Percentiles rank a stretch among this genome's conserved stretches.
Conservation (phyloP, 2,797 vertebrate genomes). For the Synanceia verrucosa region DNA sequence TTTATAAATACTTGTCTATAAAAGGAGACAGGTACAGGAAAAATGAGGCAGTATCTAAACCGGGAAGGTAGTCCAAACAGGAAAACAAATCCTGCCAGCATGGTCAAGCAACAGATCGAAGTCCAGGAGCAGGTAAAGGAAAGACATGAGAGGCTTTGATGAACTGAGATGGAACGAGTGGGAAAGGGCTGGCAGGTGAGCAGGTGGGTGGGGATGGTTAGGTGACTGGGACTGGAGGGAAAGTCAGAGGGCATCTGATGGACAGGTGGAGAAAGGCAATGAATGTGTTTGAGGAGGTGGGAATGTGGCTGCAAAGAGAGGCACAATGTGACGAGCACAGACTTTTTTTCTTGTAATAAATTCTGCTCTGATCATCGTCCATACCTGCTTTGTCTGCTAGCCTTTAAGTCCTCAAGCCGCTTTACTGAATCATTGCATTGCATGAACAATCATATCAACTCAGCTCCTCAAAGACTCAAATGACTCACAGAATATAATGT, state of each 20-base stretch:
- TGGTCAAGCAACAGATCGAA: not conserved
- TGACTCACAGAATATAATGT: not conserved
- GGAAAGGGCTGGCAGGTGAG: not conserved
- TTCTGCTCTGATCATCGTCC: not conserved
- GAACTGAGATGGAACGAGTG: not conserved
- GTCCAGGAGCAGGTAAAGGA: not conserved
- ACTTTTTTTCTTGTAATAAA: not conserved
- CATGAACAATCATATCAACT: no score
- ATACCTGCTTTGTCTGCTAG: not conserved
- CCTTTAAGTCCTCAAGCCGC: not conserved
- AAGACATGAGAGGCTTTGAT: not conserved
- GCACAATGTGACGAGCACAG: not conserved
- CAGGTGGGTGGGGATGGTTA: not conserved
- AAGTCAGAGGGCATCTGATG: not conserved
- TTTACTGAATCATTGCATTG: not conserved
- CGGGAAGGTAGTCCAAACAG: no score
- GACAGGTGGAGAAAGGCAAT: not conserved
- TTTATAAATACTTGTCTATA: no score
- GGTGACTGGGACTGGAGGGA: not conserved
- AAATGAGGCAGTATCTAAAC: no score
- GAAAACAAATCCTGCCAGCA: no score
- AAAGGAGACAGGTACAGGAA: no score
- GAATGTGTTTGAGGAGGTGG: not conserved
- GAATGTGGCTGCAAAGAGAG: not conserved
- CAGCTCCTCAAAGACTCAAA: no score